Conservation (phyloP, 2,888 invertebrate species). For the Empis stercorea region DNA sequence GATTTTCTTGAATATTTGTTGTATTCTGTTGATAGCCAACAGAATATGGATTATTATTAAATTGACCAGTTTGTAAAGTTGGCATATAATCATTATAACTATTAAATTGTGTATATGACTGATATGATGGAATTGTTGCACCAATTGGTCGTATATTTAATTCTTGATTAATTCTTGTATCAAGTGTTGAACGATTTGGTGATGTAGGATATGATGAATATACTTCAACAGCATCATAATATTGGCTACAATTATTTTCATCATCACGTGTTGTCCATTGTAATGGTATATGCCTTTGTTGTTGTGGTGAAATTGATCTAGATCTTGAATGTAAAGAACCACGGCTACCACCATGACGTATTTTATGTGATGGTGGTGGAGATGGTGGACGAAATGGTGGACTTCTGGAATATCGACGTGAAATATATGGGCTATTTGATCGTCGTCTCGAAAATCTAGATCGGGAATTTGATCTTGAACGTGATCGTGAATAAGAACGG, state of each 20-base stretch:
- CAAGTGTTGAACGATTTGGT: conserved; percentile 21
- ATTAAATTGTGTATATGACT: background rate
- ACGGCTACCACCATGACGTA: background rate
- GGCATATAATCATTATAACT: background rate
- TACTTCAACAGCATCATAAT: background rate
- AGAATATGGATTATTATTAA: no score
- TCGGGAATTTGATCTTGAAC: background rate
- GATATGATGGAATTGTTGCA: background rate
- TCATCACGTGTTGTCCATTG: background rate
- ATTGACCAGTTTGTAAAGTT: background rate
- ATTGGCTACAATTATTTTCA: background rate
- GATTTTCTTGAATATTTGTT: no score
- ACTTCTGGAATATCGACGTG: background rate
- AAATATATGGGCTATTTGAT: background rate
- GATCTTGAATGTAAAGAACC: background rate
- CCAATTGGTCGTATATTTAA: conserved; percentile 14
- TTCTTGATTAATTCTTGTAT: conserved; percentile 21
- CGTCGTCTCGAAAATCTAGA: background rate
- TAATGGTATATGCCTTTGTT: background rate
- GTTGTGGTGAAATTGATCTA: background rate
- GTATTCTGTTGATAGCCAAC: no score
- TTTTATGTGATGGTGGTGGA: background rate
- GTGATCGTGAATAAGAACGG: background rate
- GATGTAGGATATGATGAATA: conserved; percentile 10
- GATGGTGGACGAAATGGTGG: conserved; percentile 5